phyloP scores from a whole-genome alignment of 30 jellyfish, hydroid and myxozoan genomes.

The Turritopsis rubra region DNA sequence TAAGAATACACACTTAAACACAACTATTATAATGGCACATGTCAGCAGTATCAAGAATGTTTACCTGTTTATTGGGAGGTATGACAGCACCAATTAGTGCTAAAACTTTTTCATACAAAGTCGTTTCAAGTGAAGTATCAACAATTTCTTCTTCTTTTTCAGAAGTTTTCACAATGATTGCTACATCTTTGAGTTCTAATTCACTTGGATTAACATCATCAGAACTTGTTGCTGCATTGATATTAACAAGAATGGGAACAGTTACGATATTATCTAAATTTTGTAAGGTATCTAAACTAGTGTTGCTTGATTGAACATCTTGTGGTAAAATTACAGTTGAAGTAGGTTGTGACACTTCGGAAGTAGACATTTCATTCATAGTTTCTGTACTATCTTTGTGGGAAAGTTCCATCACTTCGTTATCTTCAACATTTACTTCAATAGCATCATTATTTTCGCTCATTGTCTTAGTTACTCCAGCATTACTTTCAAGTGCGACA shows the following conservation, averaged over 20 bases:
- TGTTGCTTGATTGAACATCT: neutral
- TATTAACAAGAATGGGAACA: neutral
- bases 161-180: no score
- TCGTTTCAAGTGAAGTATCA: neutral
- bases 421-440: neutral
- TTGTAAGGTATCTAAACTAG: neutral
- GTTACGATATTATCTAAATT: neutral
- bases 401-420: neutral
- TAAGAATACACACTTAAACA: neutral
- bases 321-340: neutral
- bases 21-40: no score
- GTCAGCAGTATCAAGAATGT: neutral
- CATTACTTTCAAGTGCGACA: no score
- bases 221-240: neutral
- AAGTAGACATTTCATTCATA: neutral
- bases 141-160: conserved; percentile 15
- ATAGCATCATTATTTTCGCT: neutral
- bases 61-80: conserved; percentile 45
- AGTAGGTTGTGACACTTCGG: neutral
- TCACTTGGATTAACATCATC: neutral
- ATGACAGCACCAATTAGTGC: conserved; percentile 70
- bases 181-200: neutral
- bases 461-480: neutral
- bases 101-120: conserved; percentile 46
- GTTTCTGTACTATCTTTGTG: neutral